Percentiles rank a stretch among this genome's conserved stretches.
phyloP scores from a whole-genome alignment of 2,113 vertebrate species.

The Cettia cetti region DNA sequence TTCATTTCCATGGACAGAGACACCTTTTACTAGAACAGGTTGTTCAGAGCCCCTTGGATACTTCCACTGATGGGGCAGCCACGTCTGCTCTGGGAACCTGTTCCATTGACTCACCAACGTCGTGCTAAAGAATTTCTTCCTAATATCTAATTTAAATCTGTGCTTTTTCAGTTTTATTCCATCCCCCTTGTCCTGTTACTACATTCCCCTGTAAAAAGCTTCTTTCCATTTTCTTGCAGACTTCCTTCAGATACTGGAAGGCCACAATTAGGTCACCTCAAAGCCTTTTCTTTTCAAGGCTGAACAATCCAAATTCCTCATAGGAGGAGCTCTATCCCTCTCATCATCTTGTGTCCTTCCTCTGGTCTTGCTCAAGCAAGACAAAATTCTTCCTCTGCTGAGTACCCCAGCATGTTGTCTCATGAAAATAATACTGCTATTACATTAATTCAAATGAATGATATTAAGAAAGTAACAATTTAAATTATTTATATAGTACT shows the following conservation, averaged over 20 bases:
- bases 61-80: fast-evolving
- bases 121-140: neutral
- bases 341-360: neutral
- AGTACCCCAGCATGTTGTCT: neutral
- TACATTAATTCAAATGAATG: neutral
- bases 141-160: neutral
- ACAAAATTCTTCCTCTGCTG: neutral
- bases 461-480: neutral
- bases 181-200: neutral
- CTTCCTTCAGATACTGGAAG: neutral
- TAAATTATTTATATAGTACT: neutral
- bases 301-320: neutral
- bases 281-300: neutral
- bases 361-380: neutral
- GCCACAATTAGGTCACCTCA: neutral
- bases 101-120: neutral
- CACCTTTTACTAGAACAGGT: neutral
- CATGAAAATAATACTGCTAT: neutral
- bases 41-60: neutral
- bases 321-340: neutral
- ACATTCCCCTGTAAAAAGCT: neutral
- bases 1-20: neutral
- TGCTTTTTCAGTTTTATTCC: neutral
- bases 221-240: neutral
- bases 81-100: neutral